A percentile compares a stretch with the other conserved stretches of the same genome.
Conservation (phyloP, 2,888 invertebrate genomes). For the Nemoura dubitans region DNA sequence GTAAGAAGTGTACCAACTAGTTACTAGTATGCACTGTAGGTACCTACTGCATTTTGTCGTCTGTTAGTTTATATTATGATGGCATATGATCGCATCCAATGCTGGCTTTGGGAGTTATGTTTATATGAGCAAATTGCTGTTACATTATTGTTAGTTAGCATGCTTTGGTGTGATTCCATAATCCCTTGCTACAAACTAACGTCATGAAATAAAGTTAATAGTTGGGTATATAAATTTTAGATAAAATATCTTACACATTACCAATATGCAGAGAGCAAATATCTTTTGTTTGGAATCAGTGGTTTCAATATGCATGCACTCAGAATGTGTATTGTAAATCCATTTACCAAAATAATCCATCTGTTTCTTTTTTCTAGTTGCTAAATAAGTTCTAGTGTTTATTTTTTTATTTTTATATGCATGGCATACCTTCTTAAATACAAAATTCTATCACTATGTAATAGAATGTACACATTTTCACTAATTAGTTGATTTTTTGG, state of each 20-base stretch:
- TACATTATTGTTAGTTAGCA: not conserved
- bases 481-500: not conserved
- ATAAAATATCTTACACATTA: conserved; percentile 30
- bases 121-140: not conserved
- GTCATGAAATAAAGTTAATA: conserved; percentile 8
- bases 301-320: not conserved
- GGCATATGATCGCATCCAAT: no score
- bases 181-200: conserved; percentile 23
- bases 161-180: conserved; percentile 16
- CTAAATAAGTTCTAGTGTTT: not conserved
- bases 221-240: not conserved
- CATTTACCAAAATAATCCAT: not conserved
- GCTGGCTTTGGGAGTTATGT: no score
- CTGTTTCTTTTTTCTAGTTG: not conserved
- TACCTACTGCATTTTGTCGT: not conserved
- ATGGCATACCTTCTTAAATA: not conserved
- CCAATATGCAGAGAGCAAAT: not conserved
- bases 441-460: not conserved
- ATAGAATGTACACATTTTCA: not conserved
- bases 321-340: not conserved
- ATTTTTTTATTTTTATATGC: not conserved
- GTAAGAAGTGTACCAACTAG: no score
- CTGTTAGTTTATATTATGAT: not conserved
- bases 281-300: not conserved
- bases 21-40: not conserved